Conservation (phyloP, 2,888 invertebrate genomes). For the Coelinius sp. region DNA sequence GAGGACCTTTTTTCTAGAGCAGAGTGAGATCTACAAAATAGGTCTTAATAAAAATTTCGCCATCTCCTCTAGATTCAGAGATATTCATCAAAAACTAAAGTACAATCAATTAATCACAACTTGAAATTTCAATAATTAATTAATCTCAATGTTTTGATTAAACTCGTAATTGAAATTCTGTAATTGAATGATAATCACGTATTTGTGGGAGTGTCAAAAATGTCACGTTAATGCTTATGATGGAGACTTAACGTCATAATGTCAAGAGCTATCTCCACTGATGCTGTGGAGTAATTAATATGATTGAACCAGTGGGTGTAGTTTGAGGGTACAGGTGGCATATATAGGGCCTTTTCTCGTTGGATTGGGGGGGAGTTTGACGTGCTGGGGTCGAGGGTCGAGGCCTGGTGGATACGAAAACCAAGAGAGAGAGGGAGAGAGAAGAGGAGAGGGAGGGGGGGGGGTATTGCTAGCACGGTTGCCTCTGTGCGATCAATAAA, state of each 20-base stretch:
- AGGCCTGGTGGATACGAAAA: conserved; percentile 17
- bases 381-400: conserved; percentile 36
- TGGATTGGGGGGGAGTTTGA: conserved; percentile 40
- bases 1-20: too few relatives aligned
- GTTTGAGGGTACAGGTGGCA: conserved; percentile 37
- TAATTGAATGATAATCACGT: not conserved
- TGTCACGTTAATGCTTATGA: conserved; percentile 18
- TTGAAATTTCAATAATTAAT: too few relatives aligned
- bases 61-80: too few relatives aligned
- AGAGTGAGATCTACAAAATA: too few relatives aligned
- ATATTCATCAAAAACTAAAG: too few relatives aligned
- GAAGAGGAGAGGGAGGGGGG: conserved; percentile 28
- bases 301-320: conserved; percentile 58
- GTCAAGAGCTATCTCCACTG: conserved; percentile 39
- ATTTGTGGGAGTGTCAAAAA: conserved; percentile 26
- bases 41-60: too few relatives aligned
- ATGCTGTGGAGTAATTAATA: conserved; percentile 61
- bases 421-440: conserved; percentile 25
- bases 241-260: conserved; percentile 34
- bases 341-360: conserved; percentile 25
- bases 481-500: conserved; percentile 68
- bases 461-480: conserved; percentile 60
- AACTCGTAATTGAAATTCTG: not conserved
- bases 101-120: too few relatives aligned
- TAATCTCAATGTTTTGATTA: not conserved